Conservation (phyloP, 2,113 vertebrate genomes). For the Eonycteris spelaea region DNA sequence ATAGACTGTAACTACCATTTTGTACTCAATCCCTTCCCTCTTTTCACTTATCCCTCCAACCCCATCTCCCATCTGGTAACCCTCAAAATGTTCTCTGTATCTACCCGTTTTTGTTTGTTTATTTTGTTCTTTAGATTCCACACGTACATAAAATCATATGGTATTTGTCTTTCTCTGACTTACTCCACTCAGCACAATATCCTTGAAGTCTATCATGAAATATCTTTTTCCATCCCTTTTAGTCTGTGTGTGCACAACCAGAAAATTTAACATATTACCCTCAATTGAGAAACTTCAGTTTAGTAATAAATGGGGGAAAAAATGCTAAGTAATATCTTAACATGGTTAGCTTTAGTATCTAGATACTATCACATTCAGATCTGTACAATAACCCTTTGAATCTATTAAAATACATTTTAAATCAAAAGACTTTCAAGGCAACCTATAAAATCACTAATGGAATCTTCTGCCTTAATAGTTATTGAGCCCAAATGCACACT, state of each 20-base stretch:
- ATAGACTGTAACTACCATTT: no score
- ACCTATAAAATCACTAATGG: neutral
- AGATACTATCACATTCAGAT: neutral
- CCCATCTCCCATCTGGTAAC: no score
- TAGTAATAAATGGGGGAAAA: neutral
- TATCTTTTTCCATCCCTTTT: no score
- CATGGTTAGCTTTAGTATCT: neutral
- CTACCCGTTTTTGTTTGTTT: no score
- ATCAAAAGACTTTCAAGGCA: constrained; percentile 2
- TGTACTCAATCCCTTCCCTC: no score
- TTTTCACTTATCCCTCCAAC: no score
- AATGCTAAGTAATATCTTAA: neutral
- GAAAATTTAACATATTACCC: neutral
- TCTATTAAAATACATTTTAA: neutral
- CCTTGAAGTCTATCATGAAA: no score
- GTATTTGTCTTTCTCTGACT: no score
- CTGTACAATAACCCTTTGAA: neutral
- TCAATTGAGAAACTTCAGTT: neutral
- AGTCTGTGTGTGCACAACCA: neutral
- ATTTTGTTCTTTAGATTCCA: no score
- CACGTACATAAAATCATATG: no score
- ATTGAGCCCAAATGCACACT: neutral
- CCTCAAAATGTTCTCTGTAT: no score
- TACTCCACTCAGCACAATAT: no score
- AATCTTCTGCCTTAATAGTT: neutral